Conservation (phyloP, 92 coral and sea anemone genomes). For the Phenganax marumi region DNA sequence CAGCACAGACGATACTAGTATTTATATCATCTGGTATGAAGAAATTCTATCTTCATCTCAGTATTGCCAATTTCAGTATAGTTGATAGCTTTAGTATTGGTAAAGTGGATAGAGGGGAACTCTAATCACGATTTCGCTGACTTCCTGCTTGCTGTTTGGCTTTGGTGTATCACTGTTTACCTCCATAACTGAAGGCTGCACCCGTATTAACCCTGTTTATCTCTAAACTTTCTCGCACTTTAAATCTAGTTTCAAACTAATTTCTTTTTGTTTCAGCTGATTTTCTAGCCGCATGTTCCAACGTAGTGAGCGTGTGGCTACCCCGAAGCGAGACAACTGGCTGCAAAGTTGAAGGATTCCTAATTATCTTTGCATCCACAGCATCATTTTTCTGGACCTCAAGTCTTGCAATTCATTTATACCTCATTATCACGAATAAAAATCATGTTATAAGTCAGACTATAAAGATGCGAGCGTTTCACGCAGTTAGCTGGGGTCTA, state of each 20-base stretch:
- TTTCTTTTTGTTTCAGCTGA: constrained; percentile 8
- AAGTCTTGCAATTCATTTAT: constrained; percentile 23
- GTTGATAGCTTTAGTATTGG: too few species aligned
- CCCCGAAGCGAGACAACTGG: background rate
- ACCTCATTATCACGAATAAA: constrained; percentile 9
- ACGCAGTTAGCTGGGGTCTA: constrained; percentile 24
- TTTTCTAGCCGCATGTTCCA: constrained; percentile 11
- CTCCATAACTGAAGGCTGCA: too few species aligned
- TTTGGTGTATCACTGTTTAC: background rate
- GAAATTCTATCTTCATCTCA: too few species aligned
- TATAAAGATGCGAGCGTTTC: constrained; percentile 10
- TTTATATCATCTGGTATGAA: constrained; percentile 6
- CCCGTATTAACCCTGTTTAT: too few species aligned
- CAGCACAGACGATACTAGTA: constrained; percentile 22
- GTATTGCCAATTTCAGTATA: too few species aligned
- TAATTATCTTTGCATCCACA: constrained; percentile 23
- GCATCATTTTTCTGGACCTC: constrained; percentile 43
- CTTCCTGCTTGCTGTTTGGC: background rate
- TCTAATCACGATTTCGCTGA: background rate
- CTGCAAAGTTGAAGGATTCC: constrained; percentile 22
- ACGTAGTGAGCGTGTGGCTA: constrained; percentile 23
- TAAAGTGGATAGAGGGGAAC: too few species aligned
- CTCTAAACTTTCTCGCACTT: too few species aligned
- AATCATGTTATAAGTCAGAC: background rate
- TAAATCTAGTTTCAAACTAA: background rate